Base-by-base conservation (phyloP, 2,888 invertebrate species). In the Lasioglossum calceatum region DNA sequence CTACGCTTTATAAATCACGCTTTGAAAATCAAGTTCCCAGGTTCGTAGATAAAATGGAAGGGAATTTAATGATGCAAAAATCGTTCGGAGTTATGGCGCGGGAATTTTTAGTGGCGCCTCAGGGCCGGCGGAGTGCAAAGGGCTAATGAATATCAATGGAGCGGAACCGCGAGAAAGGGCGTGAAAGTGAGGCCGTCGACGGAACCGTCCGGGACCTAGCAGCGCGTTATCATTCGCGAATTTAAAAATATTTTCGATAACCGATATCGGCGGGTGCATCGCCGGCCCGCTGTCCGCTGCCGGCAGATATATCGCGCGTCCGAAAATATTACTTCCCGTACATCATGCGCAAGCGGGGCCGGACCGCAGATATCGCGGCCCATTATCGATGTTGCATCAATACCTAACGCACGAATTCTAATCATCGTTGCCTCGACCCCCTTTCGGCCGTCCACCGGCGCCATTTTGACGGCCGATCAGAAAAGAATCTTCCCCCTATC, bases 321-420 rank as follows among this genome's bases (percentile, higher is more conserved):
- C 90, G 88, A 92, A 93, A 93, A 92, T 93, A 93, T 93, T 91
- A 92, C 93, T 93, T 92, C 92, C 92, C 89, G 91, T 89, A 88
- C 87, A 86, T 91, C 91, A 90, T 82, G 87, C 80, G 87, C 81
- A 88, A 78, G 47, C 73, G 84, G 84, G 85, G 82, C 61, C 79
- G 78, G 58, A 64, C 81, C 85, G 73, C 87, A 85, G 90, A 90
- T 91, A 91, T 89, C 86, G 87, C 72, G 85, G 75, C 79, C 89
- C 88, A 92, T 92, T 91, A 92, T 92, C 92, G 89, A 81, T 78
- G 79, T 75, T 84, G 82, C 76, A 78, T 88, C 84, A 84, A 88
- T 87, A 87, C 86, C 88, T 89, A 88, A 91, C 88, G 80, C 77
- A 77, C 81, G 80, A 84, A 87, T 90, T 87, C 91, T 91, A 90